Evolutionary conservation across 2,113 vertebrate species (phyloP).

Genomic region (Lota lota): DNA sequence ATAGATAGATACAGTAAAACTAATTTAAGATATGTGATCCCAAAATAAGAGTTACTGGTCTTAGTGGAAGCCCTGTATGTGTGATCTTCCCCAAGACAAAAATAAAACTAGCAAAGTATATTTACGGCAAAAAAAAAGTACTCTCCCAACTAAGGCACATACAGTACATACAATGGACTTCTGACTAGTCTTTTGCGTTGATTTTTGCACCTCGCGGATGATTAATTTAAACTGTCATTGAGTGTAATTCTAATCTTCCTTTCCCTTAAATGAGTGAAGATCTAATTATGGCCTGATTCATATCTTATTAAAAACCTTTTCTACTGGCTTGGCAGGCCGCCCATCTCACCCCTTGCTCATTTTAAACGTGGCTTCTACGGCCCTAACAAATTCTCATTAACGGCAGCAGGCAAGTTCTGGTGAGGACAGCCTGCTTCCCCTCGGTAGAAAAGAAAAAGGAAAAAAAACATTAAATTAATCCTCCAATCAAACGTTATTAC

Average conservation of each 20-base stretch:
- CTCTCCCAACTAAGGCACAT: slow-evolving; percentile 24
- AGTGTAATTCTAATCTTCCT: slow-evolving; percentile 69
- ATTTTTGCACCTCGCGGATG: slow-evolving; percentile 50
- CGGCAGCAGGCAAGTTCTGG: no score
- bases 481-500: slow-evolving; percentile 57
- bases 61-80: background rate
- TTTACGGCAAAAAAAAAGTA: slow-evolving; percentile 25
- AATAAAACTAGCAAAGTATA: slow-evolving; percentile 8
- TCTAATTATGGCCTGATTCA: slow-evolving; percentile 73
- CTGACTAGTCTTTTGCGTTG: slow-evolving; percentile 51
- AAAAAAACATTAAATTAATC: slow-evolving; percentile 53
- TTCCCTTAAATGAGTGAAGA: slow-evolving; percentile 69
- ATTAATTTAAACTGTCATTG: slow-evolving; percentile 71
- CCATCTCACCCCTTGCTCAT: slow-evolving; percentile 58
- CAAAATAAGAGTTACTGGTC: slow-evolving; percentile 18
- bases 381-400: no score
- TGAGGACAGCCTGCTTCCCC: no score
- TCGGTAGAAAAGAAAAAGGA: no score
- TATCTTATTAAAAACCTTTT: slow-evolving; percentile 69
- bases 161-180: slow-evolving; percentile 32
- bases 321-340: slow-evolving; percentile 59
- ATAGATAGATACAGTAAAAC: no score
- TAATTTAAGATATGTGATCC: slow-evolving; percentile 1
- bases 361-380: slow-evolving; percentile 14
- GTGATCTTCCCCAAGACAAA: background rate